These are phyloP conservation scores for Pseudomyrmex dendroicus DNA, from an alignment of 1,140 invertebrate species.

Conservation along the genomic window DNA sequence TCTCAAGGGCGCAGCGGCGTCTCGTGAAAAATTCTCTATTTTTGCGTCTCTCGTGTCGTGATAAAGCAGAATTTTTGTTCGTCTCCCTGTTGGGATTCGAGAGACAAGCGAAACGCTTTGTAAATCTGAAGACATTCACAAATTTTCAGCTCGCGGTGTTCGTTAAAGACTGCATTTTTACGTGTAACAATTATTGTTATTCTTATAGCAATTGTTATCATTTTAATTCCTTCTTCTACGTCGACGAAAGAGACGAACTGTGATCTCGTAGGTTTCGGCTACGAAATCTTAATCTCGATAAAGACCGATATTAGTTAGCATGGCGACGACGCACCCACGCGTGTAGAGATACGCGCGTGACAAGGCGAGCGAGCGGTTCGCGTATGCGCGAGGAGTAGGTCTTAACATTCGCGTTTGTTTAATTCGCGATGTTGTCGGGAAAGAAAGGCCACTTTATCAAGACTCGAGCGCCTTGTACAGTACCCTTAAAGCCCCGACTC, in stretches of 20 bases:
- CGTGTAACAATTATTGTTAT: neutral
- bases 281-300: neutral
- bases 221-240: neutral
- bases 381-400: slow-evolving; percentile 26
- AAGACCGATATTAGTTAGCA: neutral
- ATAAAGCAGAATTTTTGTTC: slow-evolving; percentile 22
- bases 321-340: neutral
- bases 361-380: neutral
- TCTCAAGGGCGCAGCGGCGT: slow-evolving; percentile 14
- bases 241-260: too few species aligned
- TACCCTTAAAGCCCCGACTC: slow-evolving; percentile 52
- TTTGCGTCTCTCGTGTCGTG: neutral
- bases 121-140: neutral
- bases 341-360: neutral
- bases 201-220: neutral
- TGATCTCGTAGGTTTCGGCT: too few species aligned
- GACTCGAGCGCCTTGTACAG: slow-evolving; percentile 28
- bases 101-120: neutral
- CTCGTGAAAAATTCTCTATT: slow-evolving; percentile 34
- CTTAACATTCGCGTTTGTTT: slow-evolving; percentile 38
- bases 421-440: slow-evolving; percentile 43
- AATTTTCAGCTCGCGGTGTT: neutral
- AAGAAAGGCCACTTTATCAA: slow-evolving; percentile 53
- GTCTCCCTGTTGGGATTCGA: neutral
- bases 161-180: neutral